Conservation (phyloP, 2,113 vertebrate species). For the Antechinus flavipes region DNA sequence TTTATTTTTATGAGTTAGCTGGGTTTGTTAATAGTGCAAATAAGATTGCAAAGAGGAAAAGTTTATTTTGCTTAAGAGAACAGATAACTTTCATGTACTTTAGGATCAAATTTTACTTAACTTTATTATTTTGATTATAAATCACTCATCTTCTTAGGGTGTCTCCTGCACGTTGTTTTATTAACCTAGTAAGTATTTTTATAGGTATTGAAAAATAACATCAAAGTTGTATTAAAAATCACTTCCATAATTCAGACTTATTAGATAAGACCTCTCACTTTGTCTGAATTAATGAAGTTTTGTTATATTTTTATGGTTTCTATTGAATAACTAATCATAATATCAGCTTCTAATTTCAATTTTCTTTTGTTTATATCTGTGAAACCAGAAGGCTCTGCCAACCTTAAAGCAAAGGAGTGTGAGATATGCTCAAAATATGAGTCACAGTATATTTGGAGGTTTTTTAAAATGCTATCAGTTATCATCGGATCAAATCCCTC, state of each 20-base stretch:
- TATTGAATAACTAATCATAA: conserved; percentile 76
- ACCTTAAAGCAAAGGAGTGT: conserved; percentile 77
- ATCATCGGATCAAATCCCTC: conserved; percentile 81
- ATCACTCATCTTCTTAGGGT: not conserved
- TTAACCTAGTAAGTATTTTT: not conserved
- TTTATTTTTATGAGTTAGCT: conserved; percentile 57
- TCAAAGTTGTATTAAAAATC: not conserved
- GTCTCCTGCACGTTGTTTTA: not conserved
- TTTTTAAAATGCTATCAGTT: conserved; percentile 36
- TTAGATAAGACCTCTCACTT: not conserved
- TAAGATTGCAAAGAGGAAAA: not conserved
- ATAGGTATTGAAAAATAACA: not conserved
- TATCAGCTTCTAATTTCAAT: conserved; percentile 80
- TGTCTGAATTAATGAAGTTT: conserved; percentile 49
- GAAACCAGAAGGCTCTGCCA: conserved; percentile 77
- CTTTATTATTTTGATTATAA: not conserved
- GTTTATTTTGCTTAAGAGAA: not conserved
- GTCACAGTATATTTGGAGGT: conserved; percentile 77
- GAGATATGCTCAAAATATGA: conserved; percentile 82
- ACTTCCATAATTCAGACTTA: not conserved
- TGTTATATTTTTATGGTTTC: conserved; percentile 67
- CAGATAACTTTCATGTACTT: conserved; percentile 42
- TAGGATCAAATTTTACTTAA: not conserved
- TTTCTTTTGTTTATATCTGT: conserved; percentile 84
- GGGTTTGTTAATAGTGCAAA: conserved; percentile 46